phyloP scores from a whole-genome alignment of 2,888 invertebrate genomes.

The Globia sparganii region DNA sequence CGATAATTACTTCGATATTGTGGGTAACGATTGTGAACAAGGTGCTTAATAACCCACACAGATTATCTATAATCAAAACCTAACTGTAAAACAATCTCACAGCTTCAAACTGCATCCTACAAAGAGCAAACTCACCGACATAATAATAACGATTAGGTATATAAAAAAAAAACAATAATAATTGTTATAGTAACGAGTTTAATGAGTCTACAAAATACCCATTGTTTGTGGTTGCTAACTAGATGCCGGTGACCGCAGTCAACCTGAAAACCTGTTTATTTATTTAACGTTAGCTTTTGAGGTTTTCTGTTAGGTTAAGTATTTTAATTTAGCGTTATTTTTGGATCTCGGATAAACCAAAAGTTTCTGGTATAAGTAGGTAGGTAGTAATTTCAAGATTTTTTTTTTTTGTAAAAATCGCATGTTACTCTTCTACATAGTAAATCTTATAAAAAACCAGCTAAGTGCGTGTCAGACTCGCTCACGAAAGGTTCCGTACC shows the following conservation, averaged over 20 bases:
- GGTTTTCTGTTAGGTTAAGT: slow-evolving; percentile 23
- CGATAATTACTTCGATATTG: neutral
- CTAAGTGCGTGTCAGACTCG: too few species aligned
- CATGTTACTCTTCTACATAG: too few species aligned
- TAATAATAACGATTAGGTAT: slow-evolving; percentile 34
- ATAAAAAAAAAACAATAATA: slow-evolving; percentile 43
- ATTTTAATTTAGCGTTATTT: slow-evolving; percentile 11
- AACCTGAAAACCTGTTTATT: slow-evolving; percentile 16
- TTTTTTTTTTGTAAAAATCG: neutral
- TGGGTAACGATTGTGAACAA: neutral
- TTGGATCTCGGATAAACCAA: neutral
- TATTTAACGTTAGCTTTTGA: slow-evolving; percentile 22
- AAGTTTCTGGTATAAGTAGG: neutral
- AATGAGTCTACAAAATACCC: slow-evolving; percentile 41
- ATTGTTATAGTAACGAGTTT: slow-evolving; percentile 15
- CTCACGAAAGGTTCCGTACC: too few species aligned
- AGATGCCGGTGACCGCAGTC: slow-evolving; percentile 22
- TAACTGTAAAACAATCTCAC: neutral
- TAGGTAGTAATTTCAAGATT: neutral
- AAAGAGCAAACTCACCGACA: neutral
- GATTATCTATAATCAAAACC: neutral
- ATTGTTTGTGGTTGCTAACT: slow-evolving; percentile 39
- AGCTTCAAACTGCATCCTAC: neutral
- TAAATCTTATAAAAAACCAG: neutral
- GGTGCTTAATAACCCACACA: neutral